Conservation (phyloP, 2,113 vertebrate species). For the Polypterus bichir region DNA sequence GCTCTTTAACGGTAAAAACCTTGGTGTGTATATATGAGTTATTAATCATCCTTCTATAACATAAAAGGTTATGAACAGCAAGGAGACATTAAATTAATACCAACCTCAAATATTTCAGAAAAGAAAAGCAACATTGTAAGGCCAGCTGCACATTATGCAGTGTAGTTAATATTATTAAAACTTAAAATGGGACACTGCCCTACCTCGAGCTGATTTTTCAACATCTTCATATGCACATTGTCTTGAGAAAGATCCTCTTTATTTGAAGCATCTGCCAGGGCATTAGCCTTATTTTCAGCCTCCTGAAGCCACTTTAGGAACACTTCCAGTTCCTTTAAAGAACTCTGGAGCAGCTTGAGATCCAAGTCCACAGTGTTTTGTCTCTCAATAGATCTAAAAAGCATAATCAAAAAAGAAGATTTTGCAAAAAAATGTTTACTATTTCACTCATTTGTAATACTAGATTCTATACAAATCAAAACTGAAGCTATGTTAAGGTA, state of each 20-base stretch:
- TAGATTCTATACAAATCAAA: background rate
- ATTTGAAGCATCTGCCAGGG: constrained; percentile 71
- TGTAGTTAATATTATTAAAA: too few species aligned
- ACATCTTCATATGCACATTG: constrained; percentile 45
- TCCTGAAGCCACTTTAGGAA: constrained; percentile 92
- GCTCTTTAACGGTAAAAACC: too few species aligned
- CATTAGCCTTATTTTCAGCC: constrained; percentile 76
- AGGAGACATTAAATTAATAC: too few species aligned
- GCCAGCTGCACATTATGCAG: too few species aligned
- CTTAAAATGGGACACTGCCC: constrained; percentile 18
- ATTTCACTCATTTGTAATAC: background rate
- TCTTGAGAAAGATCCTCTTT: constrained; percentile 71
- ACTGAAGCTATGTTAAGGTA: background rate
- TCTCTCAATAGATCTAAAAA: constrained; percentile 62
- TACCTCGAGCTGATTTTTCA: constrained; percentile 75
- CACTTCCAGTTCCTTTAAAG: constrained; percentile 72
- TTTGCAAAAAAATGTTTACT: background rate
- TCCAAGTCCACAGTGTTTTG: constrained; percentile 70
- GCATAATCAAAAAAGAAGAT: background rate
- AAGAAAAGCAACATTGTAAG: too few species aligned
- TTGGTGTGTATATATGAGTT: too few species aligned
- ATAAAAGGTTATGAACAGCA: too few species aligned
- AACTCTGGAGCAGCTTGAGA: constrained; percentile 64
- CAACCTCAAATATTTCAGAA: too few species aligned
- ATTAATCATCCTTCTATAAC: too few species aligned